Conservation (phyloP, 2,113 vertebrate species). For the Oxyura jamaicensis region DNA sequence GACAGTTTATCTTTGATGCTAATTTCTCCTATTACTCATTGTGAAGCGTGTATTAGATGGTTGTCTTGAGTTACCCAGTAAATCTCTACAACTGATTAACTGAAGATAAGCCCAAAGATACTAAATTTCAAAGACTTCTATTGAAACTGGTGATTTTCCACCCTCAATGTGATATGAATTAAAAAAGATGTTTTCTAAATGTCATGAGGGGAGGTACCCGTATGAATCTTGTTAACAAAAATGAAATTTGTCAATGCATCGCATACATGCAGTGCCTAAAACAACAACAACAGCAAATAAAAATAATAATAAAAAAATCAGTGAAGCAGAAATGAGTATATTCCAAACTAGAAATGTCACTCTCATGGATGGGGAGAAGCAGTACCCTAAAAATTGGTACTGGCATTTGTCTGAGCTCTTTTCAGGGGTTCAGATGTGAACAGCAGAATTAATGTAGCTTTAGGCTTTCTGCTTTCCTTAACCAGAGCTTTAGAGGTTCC, state of each 20-base stretch:
- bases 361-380: background rate
- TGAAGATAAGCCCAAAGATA: conserved; percentile 9
- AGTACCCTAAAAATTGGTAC: background rate
- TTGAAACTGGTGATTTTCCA: background rate
- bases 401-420: conserved; percentile 31
- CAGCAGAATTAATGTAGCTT: conserved; percentile 18
- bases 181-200: conserved; percentile 24
- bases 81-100: conserved; percentile 3
- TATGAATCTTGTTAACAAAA: background rate
- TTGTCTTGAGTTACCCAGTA: conserved; percentile 31
- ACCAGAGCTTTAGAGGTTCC: background rate
- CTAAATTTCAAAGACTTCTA: conserved; percentile 2
- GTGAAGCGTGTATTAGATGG: background rate
- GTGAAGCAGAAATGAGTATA: conserved; percentile 3
- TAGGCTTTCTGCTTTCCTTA: conserved; percentile 34
- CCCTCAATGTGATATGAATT: background rate
- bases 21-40: conserved; percentile 47
- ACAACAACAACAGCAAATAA: background rate
- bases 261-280: background rate
- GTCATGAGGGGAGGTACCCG: background rate
- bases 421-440: conserved; percentile 29
- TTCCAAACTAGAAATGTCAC: conserved; percentile 11
- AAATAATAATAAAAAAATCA: background rate
- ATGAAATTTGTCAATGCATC: background rate
- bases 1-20: conserved; percentile 12